Percentiles rank a stretch among this genome's conserved stretches.
These are phyloP conservation scores for Plodia interpunctella DNA, from an alignment of 1,140 invertebrate genomes.

Conservation along the genomic window DNA sequence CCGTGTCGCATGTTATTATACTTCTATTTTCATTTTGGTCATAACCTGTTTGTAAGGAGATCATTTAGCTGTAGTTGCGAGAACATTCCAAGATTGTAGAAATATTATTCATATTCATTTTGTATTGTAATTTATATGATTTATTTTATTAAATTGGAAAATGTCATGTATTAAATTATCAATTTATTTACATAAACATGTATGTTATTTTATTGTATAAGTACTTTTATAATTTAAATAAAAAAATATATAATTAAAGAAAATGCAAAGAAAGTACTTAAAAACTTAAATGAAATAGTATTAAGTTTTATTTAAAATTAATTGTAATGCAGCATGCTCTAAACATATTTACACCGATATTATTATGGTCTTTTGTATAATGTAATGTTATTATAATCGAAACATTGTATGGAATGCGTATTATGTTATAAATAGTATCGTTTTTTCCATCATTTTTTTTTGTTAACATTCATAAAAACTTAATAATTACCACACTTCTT, in stretches of 20 bases:
- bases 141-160: neutral
- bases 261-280: neutral
- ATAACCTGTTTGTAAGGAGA: conserved; percentile 20
- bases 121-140: conserved; percentile 11
- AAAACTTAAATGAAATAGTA: neutral
- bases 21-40: conserved; percentile 75
- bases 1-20: conserved; percentile 24
- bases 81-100: conserved; percentile 11
- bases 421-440: conserved; percentile 63
- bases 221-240: neutral
- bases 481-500: neutral
- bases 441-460: conserved; percentile 42
- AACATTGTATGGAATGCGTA: conserved; percentile 57
- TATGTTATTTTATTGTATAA: neutral
- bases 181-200: too few species aligned
- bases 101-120: conserved; percentile 10
- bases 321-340: neutral
- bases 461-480: neutral
- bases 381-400: conserved; percentile 16
- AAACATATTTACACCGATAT: neutral
- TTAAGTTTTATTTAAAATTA: neutral
- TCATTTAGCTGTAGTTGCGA: conserved; percentile 2
- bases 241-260: neutral
- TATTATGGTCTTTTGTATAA: neutral
- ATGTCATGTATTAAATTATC: neutral